phyloP scores from a whole-genome alignment of 2,888 invertebrate species.

The Latrodectus hesperus region DNA sequence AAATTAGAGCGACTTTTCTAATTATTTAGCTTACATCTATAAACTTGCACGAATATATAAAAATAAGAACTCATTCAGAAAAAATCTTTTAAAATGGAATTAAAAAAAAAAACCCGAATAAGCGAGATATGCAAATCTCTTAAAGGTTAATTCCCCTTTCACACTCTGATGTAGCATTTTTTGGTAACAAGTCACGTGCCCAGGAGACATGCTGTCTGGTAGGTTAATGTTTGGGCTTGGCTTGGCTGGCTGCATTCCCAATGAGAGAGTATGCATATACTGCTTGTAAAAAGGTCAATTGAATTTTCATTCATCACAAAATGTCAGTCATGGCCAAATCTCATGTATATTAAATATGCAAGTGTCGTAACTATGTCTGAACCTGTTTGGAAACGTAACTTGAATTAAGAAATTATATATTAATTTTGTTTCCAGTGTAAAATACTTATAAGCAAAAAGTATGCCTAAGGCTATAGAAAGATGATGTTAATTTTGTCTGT shows the following conservation, averaged over 20 bases:
- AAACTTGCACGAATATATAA: too few relatives aligned
- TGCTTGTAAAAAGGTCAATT: constrained; percentile 17
- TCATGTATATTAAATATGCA: background rate
- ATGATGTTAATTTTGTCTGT: too few relatives aligned
- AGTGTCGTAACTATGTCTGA: background rate
- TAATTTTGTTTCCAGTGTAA: background rate
- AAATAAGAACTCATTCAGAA: too few relatives aligned
- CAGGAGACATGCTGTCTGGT: constrained; percentile 28
- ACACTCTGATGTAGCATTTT: too few relatives aligned
- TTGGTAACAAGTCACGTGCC: background rate
- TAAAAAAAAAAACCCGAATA: too few relatives aligned
- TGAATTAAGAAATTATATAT: background rate
- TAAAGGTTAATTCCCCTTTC: too few relatives aligned
- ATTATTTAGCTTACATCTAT: too few relatives aligned
- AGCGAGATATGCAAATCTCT: too few relatives aligned
- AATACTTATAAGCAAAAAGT: background rate
- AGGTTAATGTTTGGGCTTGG: background rate
- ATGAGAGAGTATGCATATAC: constrained; percentile 8
- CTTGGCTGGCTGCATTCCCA: background rate
- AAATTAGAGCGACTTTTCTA: too few relatives aligned
- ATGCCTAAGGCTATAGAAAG: too few relatives aligned
- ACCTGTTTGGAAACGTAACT: constrained; percentile 26
- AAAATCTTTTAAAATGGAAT: too few relatives aligned
- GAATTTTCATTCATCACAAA: constrained; percentile 15
- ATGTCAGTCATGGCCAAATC: constrained; percentile 40